Evolutionary conservation across 2,888 invertebrate genomes (phyloP).

Genomic region (Physocephala rufipes): DNA sequence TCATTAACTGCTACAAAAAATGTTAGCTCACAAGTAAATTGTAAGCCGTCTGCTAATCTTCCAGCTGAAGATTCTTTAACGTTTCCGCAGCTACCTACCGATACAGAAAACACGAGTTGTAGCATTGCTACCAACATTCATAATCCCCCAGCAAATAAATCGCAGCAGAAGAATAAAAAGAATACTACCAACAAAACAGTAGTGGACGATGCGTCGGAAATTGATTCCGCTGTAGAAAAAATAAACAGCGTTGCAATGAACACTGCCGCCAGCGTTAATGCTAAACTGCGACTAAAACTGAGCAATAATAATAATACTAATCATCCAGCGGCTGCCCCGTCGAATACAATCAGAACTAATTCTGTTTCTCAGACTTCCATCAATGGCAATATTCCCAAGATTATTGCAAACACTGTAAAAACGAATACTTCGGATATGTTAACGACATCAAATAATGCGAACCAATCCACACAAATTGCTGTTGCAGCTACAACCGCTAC

Average conservation of each 20-base stretch:
- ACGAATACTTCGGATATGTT: background rate
- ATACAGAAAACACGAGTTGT: background rate
- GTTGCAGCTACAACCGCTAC: conserved; percentile 39
- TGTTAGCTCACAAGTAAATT: conserved; percentile 13
- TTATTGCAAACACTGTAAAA: conserved; percentile 1
- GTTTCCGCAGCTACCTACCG: conserved; percentile 1
- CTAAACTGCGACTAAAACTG: conserved; percentile 26
- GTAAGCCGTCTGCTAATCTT: background rate
- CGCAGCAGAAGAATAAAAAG: conserved; percentile 25
- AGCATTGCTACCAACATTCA: conserved; percentile 3
- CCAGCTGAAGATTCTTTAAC: background rate
- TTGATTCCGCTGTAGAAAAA: conserved; percentile 4
- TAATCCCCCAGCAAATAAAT: background rate
- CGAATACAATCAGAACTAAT: conserved; percentile 31
- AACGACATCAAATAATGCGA: background rate
- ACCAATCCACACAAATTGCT: conserved; percentile 40
- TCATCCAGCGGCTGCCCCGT: background rate
- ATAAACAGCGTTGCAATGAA: conserved; percentile 10
- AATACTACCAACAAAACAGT: conserved; percentile 1
- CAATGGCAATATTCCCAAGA: conserved; percentile 38
- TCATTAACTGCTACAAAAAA: conserved; percentile 38
- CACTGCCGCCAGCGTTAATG: conserved; percentile 17
- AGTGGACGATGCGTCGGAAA: background rate
- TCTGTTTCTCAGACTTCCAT: background rate
- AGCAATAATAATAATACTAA: conserved; percentile 17